These are phyloP conservation scores for Campylorhamphus procurvoides DNA, from an alignment of 2,113 vertebrate species.

Conservation along the genomic window DNA sequence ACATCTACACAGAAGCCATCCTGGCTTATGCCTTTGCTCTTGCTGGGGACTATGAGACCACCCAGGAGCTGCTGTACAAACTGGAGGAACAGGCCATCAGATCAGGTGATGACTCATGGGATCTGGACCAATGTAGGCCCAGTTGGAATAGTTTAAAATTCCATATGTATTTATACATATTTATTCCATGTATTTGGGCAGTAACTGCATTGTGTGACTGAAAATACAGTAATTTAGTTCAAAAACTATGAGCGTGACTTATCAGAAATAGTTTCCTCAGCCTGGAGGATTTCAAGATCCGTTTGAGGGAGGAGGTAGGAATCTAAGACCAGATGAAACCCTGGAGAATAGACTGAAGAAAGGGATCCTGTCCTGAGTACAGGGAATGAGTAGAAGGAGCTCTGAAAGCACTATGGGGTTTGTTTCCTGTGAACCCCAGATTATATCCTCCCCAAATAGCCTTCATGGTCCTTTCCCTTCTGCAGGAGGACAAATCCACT, in stretches of 20 bases:
- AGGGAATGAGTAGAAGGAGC: neutral
- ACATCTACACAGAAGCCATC: slow-evolving; percentile 81
- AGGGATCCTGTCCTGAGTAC: neutral
- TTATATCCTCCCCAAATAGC: neutral
- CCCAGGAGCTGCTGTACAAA: slow-evolving; percentile 53
- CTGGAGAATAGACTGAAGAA: neutral
- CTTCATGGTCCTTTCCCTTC: slow-evolving; percentile 59
- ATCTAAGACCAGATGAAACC: neutral
- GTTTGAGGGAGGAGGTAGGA: neutral
- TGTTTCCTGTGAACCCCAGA: neutral
- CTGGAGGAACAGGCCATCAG: slow-evolving; percentile 65
- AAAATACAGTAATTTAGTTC: neutral
- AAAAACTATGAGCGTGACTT: neutral
- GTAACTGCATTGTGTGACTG: neutral
- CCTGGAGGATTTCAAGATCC: neutral
- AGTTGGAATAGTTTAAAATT: neutral
- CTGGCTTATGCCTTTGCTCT: slow-evolving; percentile 86
- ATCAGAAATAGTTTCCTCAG: neutral
- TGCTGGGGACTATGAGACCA: slow-evolving; percentile 65
- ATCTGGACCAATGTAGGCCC: neutral
- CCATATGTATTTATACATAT: neutral
- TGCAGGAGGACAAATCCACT: slow-evolving; percentile 63
- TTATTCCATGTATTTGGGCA: neutral
- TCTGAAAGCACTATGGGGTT: neutral
- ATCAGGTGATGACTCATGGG: slow-evolving; percentile 39